Evolutionary conservation across 64 coral and sea anemone species (phyloP), one percentile per base, ranked within the genome.

Genomic region (Cladopsammia gracilis): DNA sequence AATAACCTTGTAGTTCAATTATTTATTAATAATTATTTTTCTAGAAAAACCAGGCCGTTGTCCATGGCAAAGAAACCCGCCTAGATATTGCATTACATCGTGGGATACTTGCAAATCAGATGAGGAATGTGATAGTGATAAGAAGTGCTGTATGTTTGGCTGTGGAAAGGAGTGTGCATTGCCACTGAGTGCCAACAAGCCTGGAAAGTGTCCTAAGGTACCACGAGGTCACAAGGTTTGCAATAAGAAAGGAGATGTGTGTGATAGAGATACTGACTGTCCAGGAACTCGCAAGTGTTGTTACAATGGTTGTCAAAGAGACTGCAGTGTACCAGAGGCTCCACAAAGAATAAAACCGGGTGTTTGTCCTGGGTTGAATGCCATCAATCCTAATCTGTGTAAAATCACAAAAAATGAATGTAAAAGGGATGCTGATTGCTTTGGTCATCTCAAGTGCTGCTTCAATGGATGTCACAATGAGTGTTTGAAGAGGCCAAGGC

Each of bases 401-500:
- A 93, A 87, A 66, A 78, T 10, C 4, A 93, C 82, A 18, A 76
- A 25, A 68, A 46, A 87, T 78, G 91, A 93, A 79, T 93, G 91
- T 26, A 58, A 69, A 24, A 61, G 22, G 51, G 91, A 93, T 78
- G 82, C 22, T 18, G 91, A 93, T 61, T 93, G 91, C 73, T 93
- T 69, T 70, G 91, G 91, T 68, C 80, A 49, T 3, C 71, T 74
- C 45, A 93, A 93, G 48, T 93, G 91, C 20, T 93, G 91, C 49
- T 68, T 86, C 46, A 93, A 77, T 58, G 71, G 91, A 4, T 93
- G 91, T 79, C 22, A 26, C 42, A 85, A 64, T 18, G 91, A 86
- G 73, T 93, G 91, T 86, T 9, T 76, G n/a, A 15, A 26, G 49
- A 72, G 25, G 10, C 91, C 71, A n/a, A 58, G 2, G 18, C 70